A percentile compares a stretch with the other conserved stretches of the same genome.
Conservation (phyloP, 2,113 vertebrate species). For the Gopherus evgoodei region DNA sequence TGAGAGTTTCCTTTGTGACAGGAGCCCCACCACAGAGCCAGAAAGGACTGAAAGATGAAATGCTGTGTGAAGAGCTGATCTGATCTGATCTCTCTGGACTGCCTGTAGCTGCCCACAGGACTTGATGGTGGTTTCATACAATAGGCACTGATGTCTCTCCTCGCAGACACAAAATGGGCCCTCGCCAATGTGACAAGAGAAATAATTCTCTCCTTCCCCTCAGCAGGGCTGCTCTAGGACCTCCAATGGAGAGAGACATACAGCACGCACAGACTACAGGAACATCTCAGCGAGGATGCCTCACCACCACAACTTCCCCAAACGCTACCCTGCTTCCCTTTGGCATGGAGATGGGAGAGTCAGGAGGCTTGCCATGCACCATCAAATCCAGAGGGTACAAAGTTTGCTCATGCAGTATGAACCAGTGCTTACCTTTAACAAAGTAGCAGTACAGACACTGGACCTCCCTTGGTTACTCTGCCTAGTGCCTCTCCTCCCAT, state of each 20-base stretch:
- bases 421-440: neutral
- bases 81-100: neutral
- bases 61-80: neutral
- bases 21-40: neutral
- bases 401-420: neutral
- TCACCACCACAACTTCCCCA: neutral
- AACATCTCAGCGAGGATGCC: no score
- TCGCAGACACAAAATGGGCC: neutral
- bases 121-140: neutral
- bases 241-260: accelerated
- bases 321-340: neutral
- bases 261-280: no score
- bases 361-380: neutral
- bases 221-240: neutral
- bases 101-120: neutral
- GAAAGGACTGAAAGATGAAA: neutral
- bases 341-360: neutral
- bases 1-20: neutral
- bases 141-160: accelerated
- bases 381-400: neutral
- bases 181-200: accelerated
- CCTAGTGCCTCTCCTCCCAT: accelerated
- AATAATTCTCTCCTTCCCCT: neutral
- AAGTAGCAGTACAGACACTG: neutral
- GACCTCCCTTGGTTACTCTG: neutral